phyloP scores from a whole-genome alignment of 2,113 vertebrate genomes.

The Sprattus sprattus region DNA sequence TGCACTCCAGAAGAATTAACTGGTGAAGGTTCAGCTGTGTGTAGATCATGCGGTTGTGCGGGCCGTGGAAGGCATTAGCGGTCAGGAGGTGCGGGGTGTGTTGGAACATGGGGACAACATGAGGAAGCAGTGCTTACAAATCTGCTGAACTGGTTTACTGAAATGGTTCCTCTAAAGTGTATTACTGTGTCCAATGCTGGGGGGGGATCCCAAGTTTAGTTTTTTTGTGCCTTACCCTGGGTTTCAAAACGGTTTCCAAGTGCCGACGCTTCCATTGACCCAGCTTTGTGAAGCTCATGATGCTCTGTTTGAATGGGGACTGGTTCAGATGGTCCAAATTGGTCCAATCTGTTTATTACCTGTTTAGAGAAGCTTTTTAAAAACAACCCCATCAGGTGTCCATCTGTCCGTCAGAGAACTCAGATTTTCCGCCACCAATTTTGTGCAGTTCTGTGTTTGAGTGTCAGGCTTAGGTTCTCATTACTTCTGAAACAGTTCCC shows the following conservation, averaged over 20 bases:
- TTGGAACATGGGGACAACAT: background rate
- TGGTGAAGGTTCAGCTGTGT: background rate
- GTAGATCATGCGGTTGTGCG: background rate
- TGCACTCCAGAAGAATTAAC: background rate
- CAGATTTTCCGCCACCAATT: background rate
- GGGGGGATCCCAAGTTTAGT: too few species aligned
- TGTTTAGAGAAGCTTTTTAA: background rate
- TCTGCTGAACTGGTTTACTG: too few species aligned
- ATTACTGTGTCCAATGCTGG: background rate
- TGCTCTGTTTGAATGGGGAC: background rate
- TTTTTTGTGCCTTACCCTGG: background rate
- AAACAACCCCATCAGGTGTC: background rate
- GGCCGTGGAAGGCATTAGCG: background rate
- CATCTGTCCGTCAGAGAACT: background rate
- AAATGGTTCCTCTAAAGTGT: too few species aligned
- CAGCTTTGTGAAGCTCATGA: background rate
- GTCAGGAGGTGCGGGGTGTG: background rate
- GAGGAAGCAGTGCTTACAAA: background rate
- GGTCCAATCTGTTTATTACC: too few species aligned
- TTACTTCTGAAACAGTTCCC: background rate
- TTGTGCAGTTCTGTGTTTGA: background rate
- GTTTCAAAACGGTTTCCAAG: background rate
- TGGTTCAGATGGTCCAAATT: background rate
- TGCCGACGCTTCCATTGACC: background rate
- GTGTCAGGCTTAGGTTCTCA: background rate